Percentiles rank a stretch among this genome's conserved stretches.
Conservation (phyloP, 2,113 vertebrate genomes). For the Falcunculus frontatus region DNA sequence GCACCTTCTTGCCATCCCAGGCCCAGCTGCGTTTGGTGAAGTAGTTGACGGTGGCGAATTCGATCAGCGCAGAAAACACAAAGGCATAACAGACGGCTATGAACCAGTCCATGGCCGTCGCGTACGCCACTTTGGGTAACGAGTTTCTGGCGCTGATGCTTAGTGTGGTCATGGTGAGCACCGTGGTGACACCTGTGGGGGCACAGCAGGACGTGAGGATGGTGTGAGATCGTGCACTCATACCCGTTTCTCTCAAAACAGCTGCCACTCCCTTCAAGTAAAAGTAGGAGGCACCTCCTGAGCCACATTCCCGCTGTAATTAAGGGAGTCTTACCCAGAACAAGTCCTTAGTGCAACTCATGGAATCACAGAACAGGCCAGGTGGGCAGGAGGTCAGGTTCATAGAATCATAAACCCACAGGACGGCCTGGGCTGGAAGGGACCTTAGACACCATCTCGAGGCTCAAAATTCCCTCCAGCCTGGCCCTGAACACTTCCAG, state of each 20-base stretch:
- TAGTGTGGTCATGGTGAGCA: constrained; percentile 98
- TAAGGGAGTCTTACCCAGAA: background rate
- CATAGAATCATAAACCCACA: background rate
- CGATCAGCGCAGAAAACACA: constrained; percentile 99
- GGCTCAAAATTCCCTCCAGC: background rate
- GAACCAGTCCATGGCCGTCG: constrained; percentile 99
- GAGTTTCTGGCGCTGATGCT: constrained; percentile 99
- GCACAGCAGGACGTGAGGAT: constrained; percentile 22
- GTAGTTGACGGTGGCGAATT: constrained; percentile 99
- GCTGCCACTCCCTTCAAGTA: background rate
- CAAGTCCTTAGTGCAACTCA: background rate
- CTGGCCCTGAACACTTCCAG: background rate
- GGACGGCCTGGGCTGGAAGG: background rate
- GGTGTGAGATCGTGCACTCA: fast-evolving
- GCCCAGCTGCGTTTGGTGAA: constrained; percentile 99
- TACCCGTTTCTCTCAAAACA: background rate
- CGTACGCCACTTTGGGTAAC: constrained; percentile 96
- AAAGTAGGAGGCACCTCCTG: background rate
- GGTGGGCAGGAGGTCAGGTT: background rate
- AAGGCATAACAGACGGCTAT: constrained; percentile 99
- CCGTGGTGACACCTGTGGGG: constrained; percentile 91
- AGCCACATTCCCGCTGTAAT: fast-evolving
- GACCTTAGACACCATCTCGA: too few species aligned
- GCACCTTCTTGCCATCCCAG: constrained; percentile 95
- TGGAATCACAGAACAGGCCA: background rate